These are phyloP conservation scores for Polypedilum pembai DNA, from an alignment of 1,140 invertebrate genomes.

Conservation along the genomic window DNA sequence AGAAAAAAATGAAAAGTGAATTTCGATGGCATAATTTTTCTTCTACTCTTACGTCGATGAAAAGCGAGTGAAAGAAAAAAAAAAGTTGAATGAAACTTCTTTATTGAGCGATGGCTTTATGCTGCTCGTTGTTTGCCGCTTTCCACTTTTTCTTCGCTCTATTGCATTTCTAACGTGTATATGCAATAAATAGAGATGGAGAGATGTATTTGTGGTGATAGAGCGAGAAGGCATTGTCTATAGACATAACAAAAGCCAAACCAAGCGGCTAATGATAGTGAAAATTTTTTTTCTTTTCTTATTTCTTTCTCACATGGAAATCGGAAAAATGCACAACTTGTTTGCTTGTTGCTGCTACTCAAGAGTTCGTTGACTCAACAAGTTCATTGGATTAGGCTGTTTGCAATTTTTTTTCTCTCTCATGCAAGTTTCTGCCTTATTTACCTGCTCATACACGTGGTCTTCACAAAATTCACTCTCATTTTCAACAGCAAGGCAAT, in stretches of 20 bases:
- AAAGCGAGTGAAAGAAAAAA: background rate
- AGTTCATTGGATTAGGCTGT: background rate
- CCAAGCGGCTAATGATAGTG: constrained; percentile 23
- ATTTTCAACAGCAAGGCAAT: background rate
- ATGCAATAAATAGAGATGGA: too few species aligned
- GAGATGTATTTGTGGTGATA: too few species aligned
- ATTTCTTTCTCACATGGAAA: background rate
- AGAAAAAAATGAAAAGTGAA: constrained; percentile 1
- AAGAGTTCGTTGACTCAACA: background rate
- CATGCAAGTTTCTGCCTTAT: too few species aligned
- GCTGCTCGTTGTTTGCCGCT: background rate
- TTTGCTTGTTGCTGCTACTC: background rate
- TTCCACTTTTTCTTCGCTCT: background rate
- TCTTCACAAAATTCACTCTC: background rate
- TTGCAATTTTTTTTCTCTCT: background rate
- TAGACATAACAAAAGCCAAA: background rate
- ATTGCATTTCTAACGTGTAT: background rate
- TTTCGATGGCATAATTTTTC: background rate
- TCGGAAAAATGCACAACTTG: background rate
- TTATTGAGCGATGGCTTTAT: background rate
- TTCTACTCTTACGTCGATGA: background rate
- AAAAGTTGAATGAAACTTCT: constrained; percentile 13
- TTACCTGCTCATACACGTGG: background rate
- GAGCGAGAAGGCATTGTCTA: too few species aligned
- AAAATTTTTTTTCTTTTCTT: constrained; percentile 1